Conservation (phyloP, 2,888 invertebrate genomes). For the Morinoia aosen region DNA sequence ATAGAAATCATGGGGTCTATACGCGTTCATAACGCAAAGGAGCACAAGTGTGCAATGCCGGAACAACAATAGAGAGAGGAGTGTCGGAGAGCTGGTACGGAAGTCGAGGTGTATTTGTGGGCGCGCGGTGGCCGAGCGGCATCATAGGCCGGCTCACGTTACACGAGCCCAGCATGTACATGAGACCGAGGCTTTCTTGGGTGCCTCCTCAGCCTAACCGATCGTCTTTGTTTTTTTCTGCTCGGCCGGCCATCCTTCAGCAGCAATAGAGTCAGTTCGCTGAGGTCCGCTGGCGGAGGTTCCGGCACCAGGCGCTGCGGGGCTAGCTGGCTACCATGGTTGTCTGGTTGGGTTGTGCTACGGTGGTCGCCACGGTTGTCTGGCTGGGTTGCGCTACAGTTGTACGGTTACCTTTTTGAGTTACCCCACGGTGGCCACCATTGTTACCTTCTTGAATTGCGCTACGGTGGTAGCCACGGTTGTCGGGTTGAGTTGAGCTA, state of each 20-base stretch:
- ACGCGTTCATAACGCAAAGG: no score
- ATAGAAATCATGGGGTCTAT: no score
- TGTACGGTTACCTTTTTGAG: neutral
- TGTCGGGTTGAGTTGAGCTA: no score
- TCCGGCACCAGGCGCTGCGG: neutral
- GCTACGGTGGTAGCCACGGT: no score
- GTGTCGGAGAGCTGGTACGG: neutral
- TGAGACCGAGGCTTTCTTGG: neutral
- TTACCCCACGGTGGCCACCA: no score
- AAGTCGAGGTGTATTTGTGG: neutral
- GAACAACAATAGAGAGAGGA: no score
- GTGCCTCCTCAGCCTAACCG: neutral
- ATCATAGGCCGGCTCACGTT: neutral
- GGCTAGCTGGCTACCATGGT: no score
- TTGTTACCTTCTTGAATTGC: no score
- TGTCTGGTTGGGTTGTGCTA: no score
- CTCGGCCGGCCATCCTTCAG: neutral
- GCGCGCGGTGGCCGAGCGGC: neutral
- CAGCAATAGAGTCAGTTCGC: neutral
- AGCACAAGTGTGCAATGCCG: no score
- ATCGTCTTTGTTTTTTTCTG: slow-evolving; percentile 9
- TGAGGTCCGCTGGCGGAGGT: neutral
- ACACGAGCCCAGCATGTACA: neutral
- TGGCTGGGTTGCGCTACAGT: no score
- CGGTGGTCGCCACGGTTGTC: no score